Base-by-base conservation (phyloP, 2,113 vertebrate species). In the Notiomystis cincta region DNA sequence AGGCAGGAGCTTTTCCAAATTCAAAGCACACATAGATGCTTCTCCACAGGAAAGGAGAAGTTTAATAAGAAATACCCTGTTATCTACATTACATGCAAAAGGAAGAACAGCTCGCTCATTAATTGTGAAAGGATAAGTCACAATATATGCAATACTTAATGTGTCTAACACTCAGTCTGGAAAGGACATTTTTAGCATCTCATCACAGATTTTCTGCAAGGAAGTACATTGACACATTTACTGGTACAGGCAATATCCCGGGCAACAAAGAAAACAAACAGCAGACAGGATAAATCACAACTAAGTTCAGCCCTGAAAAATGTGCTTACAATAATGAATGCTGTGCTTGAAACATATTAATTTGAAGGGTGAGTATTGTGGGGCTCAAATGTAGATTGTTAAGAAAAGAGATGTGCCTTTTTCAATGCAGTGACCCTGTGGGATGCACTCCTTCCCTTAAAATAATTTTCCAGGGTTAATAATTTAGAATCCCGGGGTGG, bases 241-340 rank as follows among this genome's bases (percentile, higher is more conserved):
- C 51, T 87, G 75, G 38, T 31, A 51, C 44, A 56, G 42, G 51
- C 51, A 79, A 84, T 58, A 90, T 84, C n/a, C 61, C 30, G 60
- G 38, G 69, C 65, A 70, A 91, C 35, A 83, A 20, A 82, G 33
- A 70, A 95, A 93, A 71, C 45, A 80, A 73, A 82, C 38, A 89
- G 21, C 23, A 88, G 51, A 67, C 9, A 54, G 45, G 31, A 78
- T 71, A 93, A 82, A 87, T 75, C 47, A 73, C 51, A 75, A 35
- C 10, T 25, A 66, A 83, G n/a, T 66, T 84, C 38, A 90, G n/a
- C 56, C 47, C 37, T 76, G 50, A 82, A 92, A 81, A 82, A 50
- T 33, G 15, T 53, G 35, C 42, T 56, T 61, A 51, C 16, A 92
- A 27, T 38, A 80, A 51, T 2, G 1, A 70, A 38, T 22, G 13